A percentile compares a stretch with the other conserved stretches of the same genome.
phyloP scores from a whole-genome alignment of 2,888 invertebrate genomes.

The Axea sp. region DNA sequence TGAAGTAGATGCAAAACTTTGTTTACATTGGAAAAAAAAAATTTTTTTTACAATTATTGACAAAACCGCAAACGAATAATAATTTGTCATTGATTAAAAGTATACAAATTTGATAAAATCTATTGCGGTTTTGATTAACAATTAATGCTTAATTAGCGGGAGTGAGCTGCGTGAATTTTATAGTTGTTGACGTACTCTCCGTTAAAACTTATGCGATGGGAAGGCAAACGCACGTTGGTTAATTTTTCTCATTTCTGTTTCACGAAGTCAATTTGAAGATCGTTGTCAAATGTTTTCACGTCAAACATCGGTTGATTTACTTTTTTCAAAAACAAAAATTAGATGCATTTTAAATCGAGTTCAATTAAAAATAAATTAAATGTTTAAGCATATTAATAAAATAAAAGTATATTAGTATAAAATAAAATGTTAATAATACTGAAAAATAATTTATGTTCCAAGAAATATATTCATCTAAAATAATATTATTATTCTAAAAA shows the following conservation, averaged over 20 bases:
- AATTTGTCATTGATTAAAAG: too few relatives aligned
- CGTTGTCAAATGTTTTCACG: background rate
- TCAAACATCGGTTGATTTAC: constrained; percentile 24
- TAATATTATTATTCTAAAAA: too few relatives aligned
- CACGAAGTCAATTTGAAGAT: background rate
- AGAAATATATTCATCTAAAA: too few relatives aligned
- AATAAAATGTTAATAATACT: too few relatives aligned
- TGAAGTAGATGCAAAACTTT: constrained; percentile 22
- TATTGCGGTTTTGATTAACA: constrained; percentile 16
- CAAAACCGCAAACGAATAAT: constrained; percentile 14
- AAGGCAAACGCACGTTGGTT: constrained; percentile 55
- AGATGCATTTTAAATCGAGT: too few relatives aligned
- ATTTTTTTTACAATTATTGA: too few relatives aligned
- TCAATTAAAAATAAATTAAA: too few relatives aligned
- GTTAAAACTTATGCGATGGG: constrained; percentile 67
- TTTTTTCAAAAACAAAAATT: constrained; percentile 12
- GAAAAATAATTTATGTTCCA: too few relatives aligned
- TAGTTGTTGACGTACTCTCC: constrained; percentile 79
- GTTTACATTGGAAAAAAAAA: background rate
- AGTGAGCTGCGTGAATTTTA: constrained; percentile 73
- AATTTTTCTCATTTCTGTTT: constrained; percentile 26
- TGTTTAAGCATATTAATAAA: too few relatives aligned
- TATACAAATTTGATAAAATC: too few relatives aligned
- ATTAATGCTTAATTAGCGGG: constrained; percentile 68
- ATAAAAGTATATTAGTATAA: too few relatives aligned